Evolutionary conservation across 2,113 vertebrate genomes (phyloP).

Genomic region (Thymallus thymallus): DNA sequence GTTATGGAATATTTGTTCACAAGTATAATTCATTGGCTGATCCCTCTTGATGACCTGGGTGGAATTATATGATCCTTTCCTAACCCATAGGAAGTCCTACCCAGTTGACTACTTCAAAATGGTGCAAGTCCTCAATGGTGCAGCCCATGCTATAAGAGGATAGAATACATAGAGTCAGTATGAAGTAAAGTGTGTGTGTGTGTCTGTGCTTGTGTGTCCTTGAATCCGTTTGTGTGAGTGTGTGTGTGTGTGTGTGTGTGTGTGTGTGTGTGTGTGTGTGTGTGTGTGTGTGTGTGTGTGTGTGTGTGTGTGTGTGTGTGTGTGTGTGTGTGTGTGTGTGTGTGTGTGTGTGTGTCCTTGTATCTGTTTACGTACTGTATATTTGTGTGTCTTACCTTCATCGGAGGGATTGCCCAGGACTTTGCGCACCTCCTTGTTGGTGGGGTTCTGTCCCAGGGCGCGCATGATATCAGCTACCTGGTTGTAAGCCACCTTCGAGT

Average conservation of each 20-base stretch:
- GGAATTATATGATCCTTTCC: no score
- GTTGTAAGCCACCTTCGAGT: conserved; percentile 87
- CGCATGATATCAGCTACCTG: conserved; percentile 95
- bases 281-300: background rate
- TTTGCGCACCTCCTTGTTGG: conserved; percentile 89
- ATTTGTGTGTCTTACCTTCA: conserved; percentile 78
- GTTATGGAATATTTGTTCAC: no score
- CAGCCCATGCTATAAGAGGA: no score
- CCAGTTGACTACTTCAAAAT: no score
- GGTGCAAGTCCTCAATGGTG: no score
- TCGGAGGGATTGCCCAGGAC: conserved; percentile 85
- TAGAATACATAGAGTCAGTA: no score
- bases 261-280: background rate
- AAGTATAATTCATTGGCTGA: no score
- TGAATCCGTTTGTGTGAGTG: background rate
- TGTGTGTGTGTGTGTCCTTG: background rate
- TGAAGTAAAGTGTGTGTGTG: background rate
- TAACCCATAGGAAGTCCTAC: no score
- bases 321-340: background rate
- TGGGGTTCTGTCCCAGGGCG: conserved; percentile 97
- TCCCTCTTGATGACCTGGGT: no score
- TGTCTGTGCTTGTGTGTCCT: background rate
- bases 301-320: background rate
- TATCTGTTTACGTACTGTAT: background rate
- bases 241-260: background rate